A percentile compares a stretch with the other conserved stretches of the same genome.
Conservation (phyloP, 2,888 invertebrate species). For the Kryphioiulus occultus region DNA sequence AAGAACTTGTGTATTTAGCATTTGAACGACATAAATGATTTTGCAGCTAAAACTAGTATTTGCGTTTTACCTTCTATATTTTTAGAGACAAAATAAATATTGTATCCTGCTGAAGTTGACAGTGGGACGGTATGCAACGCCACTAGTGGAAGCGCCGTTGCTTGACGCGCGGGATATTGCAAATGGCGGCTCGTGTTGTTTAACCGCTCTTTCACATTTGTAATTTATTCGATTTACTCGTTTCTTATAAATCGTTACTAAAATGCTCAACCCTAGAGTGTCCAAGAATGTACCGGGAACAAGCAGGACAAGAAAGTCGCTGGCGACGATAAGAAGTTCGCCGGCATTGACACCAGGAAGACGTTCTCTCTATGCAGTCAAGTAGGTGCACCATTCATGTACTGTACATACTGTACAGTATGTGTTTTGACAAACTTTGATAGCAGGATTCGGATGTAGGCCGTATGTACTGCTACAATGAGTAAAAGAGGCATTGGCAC, state of each 20-base stretch:
- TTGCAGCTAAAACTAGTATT: no score
- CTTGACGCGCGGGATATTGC: neutral
- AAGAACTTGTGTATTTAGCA: no score
- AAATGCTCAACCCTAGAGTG: neutral
- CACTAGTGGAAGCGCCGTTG: neutral
- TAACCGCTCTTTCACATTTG: neutral
- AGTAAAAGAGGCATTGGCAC: no score
- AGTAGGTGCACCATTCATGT: neutral
- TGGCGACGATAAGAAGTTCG: neutral
- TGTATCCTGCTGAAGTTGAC: no score
- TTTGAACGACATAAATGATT: no score
- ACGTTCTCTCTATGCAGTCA: neutral
- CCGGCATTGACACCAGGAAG: neutral
- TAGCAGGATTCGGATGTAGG: no score
- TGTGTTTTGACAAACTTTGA: no score
- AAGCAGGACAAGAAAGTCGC: constrained; percentile 36
- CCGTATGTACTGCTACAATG: no score
- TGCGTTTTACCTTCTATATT: no score
- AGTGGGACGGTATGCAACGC: no score
- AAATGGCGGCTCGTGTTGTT: neutral
- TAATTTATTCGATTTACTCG: neutral
- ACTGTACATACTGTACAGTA: no score
- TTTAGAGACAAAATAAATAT: no score
- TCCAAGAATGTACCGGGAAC: constrained; percentile 3
- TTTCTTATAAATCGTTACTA: neutral